Conservation (phyloP, 2,797 vertebrate genomes). For the Alauda arvensis region DNA sequence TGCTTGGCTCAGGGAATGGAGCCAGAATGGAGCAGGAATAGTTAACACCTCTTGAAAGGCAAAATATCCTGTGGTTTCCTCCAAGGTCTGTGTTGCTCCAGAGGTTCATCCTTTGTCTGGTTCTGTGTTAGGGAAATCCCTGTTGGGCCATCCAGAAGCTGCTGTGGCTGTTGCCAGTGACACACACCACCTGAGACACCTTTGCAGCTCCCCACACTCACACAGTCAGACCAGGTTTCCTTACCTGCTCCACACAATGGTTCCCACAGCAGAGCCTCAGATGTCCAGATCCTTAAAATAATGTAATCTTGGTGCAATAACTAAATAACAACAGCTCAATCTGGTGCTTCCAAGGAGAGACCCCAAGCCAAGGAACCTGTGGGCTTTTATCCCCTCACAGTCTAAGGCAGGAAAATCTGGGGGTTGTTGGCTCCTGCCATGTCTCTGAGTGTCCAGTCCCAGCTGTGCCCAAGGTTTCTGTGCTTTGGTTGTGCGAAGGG, state of each 20-base stretch:
- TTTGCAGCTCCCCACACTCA: not conserved
- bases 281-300: not conserved
- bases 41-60: not conserved
- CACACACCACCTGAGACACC: not conserved
- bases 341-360: not conserved
- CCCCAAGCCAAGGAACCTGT: not conserved
- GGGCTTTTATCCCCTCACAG: not conserved
- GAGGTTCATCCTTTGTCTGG: not conserved
- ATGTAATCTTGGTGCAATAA: no score
- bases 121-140: not conserved
- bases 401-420: no score
- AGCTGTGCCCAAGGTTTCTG: not conserved
- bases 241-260: fast-evolving
- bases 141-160: not conserved
- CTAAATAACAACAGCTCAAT: not conserved
- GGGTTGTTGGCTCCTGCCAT: fast-evolving
- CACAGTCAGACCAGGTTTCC: not conserved
- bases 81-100: not conserved
- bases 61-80: not conserved
- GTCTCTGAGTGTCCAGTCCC: not conserved
- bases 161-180: not conserved
- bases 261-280: not conserved
- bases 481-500: not conserved
- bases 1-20: not conserved
- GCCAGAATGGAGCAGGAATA: not conserved